Percentiles rank a stretch among this genome's conserved stretches.
Conservation (phyloP, 2,797 vertebrate genomes). For the Microtus agrestis region DNA sequence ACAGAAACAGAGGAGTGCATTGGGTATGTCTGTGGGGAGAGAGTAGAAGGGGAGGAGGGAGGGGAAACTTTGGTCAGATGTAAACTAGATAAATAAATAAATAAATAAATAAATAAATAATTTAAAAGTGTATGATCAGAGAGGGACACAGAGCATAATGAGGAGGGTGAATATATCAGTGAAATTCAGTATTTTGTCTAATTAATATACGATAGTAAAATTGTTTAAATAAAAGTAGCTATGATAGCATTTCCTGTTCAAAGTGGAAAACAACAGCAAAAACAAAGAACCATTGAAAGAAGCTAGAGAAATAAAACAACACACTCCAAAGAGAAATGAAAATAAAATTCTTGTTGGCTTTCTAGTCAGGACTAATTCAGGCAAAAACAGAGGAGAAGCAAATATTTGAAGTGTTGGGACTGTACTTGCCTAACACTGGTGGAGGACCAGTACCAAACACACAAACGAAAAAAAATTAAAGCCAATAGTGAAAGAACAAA, state of each 20-base stretch:
- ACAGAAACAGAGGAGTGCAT: background rate
- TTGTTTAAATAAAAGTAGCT: background rate
- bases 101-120: background rate
- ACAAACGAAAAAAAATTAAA: conserved; percentile 45
- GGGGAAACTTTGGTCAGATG: background rate
- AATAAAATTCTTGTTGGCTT: background rate
- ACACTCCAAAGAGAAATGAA: background rate
- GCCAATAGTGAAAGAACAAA: background rate
- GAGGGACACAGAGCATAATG: background rate
- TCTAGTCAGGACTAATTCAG: conserved; percentile 16
- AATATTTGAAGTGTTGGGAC: background rate
- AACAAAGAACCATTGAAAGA: background rate
- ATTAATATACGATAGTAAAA: background rate
- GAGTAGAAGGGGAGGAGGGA: background rate
- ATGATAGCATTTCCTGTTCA: background rate
- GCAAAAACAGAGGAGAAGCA: background rate
- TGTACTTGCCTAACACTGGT: background rate
- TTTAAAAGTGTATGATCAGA: background rate
- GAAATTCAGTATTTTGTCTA: background rate
- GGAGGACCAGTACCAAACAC: background rate
- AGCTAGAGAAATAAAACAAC: background rate
- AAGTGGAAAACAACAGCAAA: background rate
- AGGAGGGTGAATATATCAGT: background rate
- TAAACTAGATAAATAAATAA: background rate
- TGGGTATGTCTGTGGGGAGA: too few relatives aligned